Base-by-base conservation (phyloP, 1,140 invertebrate genomes). In the Callitettix versicolor region DNA sequence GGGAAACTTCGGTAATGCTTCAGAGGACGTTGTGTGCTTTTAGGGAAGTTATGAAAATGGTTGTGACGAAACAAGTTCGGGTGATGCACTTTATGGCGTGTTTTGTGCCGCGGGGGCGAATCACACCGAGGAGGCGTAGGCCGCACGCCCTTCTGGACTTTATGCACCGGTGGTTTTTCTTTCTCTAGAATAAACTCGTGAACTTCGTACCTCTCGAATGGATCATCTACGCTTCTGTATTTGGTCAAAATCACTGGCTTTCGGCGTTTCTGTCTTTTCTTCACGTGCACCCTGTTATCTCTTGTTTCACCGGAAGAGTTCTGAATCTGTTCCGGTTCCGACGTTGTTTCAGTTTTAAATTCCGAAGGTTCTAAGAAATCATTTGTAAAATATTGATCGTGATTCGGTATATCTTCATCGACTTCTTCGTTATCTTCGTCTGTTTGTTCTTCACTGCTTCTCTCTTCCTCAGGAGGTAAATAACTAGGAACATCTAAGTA, bases 331-430 rank as follows among this genome's bases (percentile, higher is more conserved):
- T 36, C 33, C 12, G 48, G 48, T 11, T 20, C 30, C 4, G 48
- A 6, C 18, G n/a, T 51, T 18, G 48, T 34, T 6, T 1, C 7
- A 18, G 34, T 30, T 21, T 20, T 36, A 38, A 51, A 51, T 21
- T 51, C 48, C 2, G 48, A 30, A 11, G 48, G 48, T 51, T 51
- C 48, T 20, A 51, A 34, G 14, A 51, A 51, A 11, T 51, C 48
- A 38, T 51, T 21, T 7, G 48, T 51, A 21, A 51, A 51, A 21
- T 17, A 51, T 12, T 51, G 30, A 51, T 51, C 48, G 22, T 51
- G n/a, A 18, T 38, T 51, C 7, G 46, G 46, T 26, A 30, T 22
- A 9, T 46, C 43, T 46, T 46, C 43, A 9, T 51, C 17, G 21
- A 14, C 26, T 24, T 48, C 48, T 9, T 38, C 20, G 5, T 34